These are phyloP conservation scores for Plusia festucae DNA, from an alignment of 2,888 invertebrate genomes.

Conservation along the genomic window DNA sequence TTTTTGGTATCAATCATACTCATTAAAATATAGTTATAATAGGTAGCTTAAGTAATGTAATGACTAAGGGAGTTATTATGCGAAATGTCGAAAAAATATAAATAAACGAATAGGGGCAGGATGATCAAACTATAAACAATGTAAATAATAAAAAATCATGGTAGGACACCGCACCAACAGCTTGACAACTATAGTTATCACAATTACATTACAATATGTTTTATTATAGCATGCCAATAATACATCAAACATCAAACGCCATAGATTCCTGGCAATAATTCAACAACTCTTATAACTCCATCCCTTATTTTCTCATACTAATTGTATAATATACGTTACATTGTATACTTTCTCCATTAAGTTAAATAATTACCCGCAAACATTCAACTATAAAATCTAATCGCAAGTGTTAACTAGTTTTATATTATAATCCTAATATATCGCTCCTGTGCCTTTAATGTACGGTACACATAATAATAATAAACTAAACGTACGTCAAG, in stretches of 20 bases:
- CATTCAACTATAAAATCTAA: constrained; percentile 85
- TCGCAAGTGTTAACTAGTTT: constrained; percentile 74
- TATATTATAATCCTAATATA: constrained; percentile 72
- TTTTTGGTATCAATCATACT: constrained; percentile 76
- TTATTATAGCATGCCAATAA: constrained; percentile 80
- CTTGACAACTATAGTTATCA: constrained; percentile 82
- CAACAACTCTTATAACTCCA: constrained; percentile 77
- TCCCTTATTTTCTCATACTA: constrained; percentile 68
- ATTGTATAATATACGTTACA: constrained; percentile 77
- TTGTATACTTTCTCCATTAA: constrained; percentile 82
- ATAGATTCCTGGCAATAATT: constrained; percentile 82
- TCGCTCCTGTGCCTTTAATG: constrained; percentile 70
- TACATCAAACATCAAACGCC: constrained; percentile 83
- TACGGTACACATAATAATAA: constrained; percentile 63
- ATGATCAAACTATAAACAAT: constrained; percentile 54
- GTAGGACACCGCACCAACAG: constrained; percentile 75
- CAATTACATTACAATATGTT: constrained; percentile 63
- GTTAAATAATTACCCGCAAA: constrained; percentile 82
- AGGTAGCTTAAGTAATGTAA: constrained; percentile 55
- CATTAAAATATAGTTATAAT: constrained; percentile 62
- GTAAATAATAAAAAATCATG: constrained; percentile 55
- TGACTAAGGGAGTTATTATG: constrained; percentile 66
- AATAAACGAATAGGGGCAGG: constrained; percentile 53
- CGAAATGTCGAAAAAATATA: constrained; percentile 49
- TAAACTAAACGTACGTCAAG: constrained; percentile 58